Evolutionary conservation across 2,113 vertebrate genomes (phyloP), one percentile per base, ranked within the genome.

Genomic region (Pleuronectes platessa): DNA sequence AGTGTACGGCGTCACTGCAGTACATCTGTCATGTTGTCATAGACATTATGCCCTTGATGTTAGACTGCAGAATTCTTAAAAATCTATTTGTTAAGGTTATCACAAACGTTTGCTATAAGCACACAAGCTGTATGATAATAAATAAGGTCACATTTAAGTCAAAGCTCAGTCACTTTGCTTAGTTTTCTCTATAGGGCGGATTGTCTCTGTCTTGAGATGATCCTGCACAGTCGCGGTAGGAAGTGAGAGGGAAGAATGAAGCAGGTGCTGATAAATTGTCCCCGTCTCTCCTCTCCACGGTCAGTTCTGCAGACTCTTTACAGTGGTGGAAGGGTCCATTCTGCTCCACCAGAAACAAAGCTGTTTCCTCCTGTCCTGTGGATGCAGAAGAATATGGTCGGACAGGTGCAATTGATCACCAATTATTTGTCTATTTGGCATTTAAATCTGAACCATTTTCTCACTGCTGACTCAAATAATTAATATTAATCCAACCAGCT

Each of bases 171-270:
- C 6, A 31, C 6, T 31, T 31, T 24, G 18, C 4, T 55, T 68
- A 21, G 68, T 23, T 61, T 23, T 49, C 55, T 63, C 21, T 40
- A 20, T 86, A 74, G n/a, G 27, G 53, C 42, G 79, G 63, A 15
- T 68, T 31, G 35, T n/a, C 4, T 62, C 70, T 83, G 2, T 88
- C 84, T 18, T 88, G 60, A 59, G 61, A 71, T 24, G 81, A 61
- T 14, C 72, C 65, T 21, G 76, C 74, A 80, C 66, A 86, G 20
- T 93, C 91, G 83, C 92, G 91, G 76, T 74, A 89, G 14, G 85
- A 80, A 14, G 81, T 53, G 26, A 79, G 37, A 27, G 80, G 58
- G 65, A 90, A 62, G 61, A 90, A 83, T 26, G 81, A 56, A 26
- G 85, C 61, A 11, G 84, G 10, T 61, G 74, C 20, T 23, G 67